Evolutionary conservation across 2,797 vertebrate genomes (phyloP).

Genomic region (Chelidonichthys spinosus): DNA sequence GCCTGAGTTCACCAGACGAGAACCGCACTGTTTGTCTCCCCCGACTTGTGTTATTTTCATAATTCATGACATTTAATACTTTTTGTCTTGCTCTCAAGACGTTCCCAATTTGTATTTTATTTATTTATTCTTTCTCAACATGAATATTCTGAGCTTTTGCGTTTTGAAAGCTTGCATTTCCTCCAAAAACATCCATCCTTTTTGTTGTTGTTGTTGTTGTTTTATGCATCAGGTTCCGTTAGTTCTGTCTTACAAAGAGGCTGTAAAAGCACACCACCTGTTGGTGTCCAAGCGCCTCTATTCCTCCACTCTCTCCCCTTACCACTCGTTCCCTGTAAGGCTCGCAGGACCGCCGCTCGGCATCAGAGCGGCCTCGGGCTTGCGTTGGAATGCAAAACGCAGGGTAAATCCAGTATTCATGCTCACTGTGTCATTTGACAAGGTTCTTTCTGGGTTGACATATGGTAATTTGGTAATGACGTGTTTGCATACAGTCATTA

Average conservation of each 20-base stretch:
- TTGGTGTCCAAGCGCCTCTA: constrained; percentile 81
- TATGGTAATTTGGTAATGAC: constrained; percentile 84
- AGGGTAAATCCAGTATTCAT: constrained; percentile 78
- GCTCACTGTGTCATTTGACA: constrained; percentile 80
- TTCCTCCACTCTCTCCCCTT: constrained; percentile 66
- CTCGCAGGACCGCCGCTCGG: constrained; percentile 63
- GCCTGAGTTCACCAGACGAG: constrained; percentile 44
- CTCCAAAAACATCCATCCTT: constrained; percentile 27
- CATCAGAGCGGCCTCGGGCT: constrained; percentile 73
- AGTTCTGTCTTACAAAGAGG: constrained; percentile 66
- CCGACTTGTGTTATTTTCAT: constrained; percentile 13
- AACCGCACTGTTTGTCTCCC: constrained; percentile 22
- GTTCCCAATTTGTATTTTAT: constrained; percentile 3
- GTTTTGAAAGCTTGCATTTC: constrained; percentile 39
- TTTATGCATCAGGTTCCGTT: constrained; percentile 47
- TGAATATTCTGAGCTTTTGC: background rate
- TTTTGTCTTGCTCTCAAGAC: constrained; percentile 21
- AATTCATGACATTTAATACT: background rate
- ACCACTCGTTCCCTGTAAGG: constrained; percentile 58
- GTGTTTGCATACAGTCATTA: constrained; percentile 84
- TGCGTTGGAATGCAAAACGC: constrained; percentile 77
- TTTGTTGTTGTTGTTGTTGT: constrained; percentile 2
- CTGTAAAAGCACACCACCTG: constrained; percentile 86
- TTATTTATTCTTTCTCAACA: background rate
- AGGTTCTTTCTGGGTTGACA: constrained; percentile 80